Conservation (phyloP, 2,888 invertebrate genomes). For the Subacronicta megacephala region DNA sequence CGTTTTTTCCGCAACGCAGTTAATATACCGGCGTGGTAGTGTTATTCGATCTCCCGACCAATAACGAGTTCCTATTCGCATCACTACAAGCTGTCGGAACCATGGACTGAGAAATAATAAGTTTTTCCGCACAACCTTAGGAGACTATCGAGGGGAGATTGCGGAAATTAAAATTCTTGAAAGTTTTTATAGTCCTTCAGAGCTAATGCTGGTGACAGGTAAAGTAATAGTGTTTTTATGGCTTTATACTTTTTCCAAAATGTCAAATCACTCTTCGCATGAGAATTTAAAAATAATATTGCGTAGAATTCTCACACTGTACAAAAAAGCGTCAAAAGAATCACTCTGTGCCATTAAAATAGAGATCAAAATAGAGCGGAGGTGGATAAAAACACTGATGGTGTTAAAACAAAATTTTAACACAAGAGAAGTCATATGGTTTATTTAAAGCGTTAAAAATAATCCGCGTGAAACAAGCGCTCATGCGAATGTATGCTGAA, state of each 20-base stretch:
- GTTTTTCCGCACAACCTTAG: slow-evolving; percentile 32
- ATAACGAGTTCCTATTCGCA: slow-evolving; percentile 56
- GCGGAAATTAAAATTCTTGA: slow-evolving; percentile 36
- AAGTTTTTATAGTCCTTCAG: slow-evolving; percentile 4
- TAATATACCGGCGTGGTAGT: slow-evolving; percentile 43
- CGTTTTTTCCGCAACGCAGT: slow-evolving; percentile 34
- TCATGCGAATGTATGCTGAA: no score
- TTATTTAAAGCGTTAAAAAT: no score
- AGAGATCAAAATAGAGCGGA: no score
- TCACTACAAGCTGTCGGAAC: slow-evolving; percentile 51
- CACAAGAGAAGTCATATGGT: no score
- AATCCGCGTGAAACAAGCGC: no score
- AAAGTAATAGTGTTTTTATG: slow-evolving; percentile 1
- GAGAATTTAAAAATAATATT: no score
- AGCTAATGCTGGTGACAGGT: slow-evolving; percentile 20
- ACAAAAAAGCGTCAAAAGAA: no score
- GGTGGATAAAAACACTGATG: no score
- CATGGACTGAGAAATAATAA: slow-evolving; percentile 48
- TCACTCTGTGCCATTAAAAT: no score
- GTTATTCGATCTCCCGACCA: slow-evolving; percentile 55
- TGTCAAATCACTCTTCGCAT: no score
- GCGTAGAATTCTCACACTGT: no score
- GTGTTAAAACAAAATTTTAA: no score
- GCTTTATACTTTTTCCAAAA: background rate
- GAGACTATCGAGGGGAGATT: slow-evolving; percentile 26